Percentiles rank a stretch among this genome's conserved stretches.
phyloP scores from a whole-genome alignment of 2,888 invertebrate genomes.

The Dasypogon diadema region DNA sequence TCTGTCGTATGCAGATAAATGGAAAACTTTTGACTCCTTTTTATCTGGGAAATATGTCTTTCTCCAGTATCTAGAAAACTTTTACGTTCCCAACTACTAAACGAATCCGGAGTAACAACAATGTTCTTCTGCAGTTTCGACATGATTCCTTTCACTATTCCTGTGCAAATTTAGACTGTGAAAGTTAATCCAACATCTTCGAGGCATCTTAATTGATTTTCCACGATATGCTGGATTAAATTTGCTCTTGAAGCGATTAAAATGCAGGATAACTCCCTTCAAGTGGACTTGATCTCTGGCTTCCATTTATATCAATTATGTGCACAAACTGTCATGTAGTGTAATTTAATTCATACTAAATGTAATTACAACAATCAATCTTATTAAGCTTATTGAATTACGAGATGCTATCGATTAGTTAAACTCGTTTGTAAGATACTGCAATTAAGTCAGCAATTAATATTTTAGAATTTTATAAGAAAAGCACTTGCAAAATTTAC shows the following conservation, averaged over 20 bases:
- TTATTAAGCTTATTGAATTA: conserved; percentile 43
- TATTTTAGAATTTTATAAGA: conserved; percentile 26
- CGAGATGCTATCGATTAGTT: conserved; percentile 28
- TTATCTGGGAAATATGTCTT: too few relatives aligned
- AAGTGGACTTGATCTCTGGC: conserved; percentile 15
- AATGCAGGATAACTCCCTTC: conserved; percentile 17
- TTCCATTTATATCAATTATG: conserved; percentile 38
- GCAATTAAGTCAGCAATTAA: conserved; percentile 45
- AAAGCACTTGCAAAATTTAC: too few relatives aligned
- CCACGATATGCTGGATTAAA: conserved; percentile 35
- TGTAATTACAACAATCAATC: conserved; percentile 40
- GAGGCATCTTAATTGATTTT: conserved; percentile 40
- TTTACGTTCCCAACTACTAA: too few relatives aligned
- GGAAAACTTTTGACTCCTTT: too few relatives aligned
- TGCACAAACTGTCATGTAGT: conserved; percentile 41
- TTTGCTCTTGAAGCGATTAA: conserved; percentile 37
- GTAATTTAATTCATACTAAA: conserved; percentile 34
- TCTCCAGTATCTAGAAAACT: too few relatives aligned
- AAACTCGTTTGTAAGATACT: conserved; percentile 22
- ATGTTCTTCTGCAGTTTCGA: too few relatives aligned
- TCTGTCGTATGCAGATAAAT: too few relatives aligned
- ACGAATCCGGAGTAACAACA: too few relatives aligned
- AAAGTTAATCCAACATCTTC: conserved; percentile 31
- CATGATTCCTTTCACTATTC: background rate
- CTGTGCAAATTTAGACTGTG: background rate